Evolutionary conservation across 2,113 vertebrate species (phyloP).

Genomic region (Alces alces): DNA sequence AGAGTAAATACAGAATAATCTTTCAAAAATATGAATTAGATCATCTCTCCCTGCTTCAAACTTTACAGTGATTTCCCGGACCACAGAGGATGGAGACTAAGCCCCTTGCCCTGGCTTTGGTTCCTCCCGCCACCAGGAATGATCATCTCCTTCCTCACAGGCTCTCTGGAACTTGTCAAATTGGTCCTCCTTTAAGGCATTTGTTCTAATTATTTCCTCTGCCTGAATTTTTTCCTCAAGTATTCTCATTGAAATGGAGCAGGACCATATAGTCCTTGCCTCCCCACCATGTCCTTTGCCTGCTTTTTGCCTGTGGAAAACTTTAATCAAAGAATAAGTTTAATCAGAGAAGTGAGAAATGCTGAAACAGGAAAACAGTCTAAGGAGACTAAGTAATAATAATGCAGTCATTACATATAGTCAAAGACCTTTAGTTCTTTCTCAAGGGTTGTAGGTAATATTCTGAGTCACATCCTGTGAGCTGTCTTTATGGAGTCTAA

Average conservation of each 20-base stretch:
- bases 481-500: neutral
- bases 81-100: neutral
- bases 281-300: neutral
- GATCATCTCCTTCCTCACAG: neutral
- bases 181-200: neutral
- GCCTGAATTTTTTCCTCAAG: neutral
- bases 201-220: neutral
- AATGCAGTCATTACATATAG: neutral
- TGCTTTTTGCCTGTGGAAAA: neutral
- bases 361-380: neutral
- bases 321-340: neutral
- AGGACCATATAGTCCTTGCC: neutral
- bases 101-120: neutral
- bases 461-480: neutral
- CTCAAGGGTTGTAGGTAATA: neutral
- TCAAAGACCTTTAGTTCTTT: neutral
- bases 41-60: neutral
- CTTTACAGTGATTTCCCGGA: neutral
- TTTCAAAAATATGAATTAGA: neutral
- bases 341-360: neutral
- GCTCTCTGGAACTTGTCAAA: neutral
- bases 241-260: neutral
- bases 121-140: neutral
- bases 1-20: neutral
- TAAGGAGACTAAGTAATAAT: neutral